Base-by-base conservation (phyloP, 2,888 invertebrate species). In the Altica lythri region DNA sequence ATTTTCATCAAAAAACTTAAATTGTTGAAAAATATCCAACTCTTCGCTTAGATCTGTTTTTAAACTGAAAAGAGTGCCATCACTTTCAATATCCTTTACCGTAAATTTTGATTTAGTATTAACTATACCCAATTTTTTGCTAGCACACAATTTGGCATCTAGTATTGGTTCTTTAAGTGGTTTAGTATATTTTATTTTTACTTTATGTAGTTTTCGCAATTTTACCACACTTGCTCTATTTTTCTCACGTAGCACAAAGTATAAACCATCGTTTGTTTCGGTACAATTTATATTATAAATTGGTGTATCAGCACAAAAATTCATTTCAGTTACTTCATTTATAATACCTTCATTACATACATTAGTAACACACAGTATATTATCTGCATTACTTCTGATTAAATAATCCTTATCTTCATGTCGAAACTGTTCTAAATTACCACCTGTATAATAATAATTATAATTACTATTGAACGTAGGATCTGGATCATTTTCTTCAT, bases 371-470 rank as follows among this genome's bases (percentile, higher is more conserved):
- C 46, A 48, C 17, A 66, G 34, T 35, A 25, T 55, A 30, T 57
- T 59, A 46, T 63, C 47, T 10, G 22, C 45, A 51, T 55, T 55
- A 19, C 60, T 56, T 38, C 61, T 43, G 12, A 65, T 55, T 18
- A 68, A 55, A 53, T 62, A 65, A 4, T 54, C 53, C 10, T 38
- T 19, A 16, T 49, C 37, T 47, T 58, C 47, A 4, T 61, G 40
- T 19, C 37, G 30, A 19, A 64, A 42, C 32, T 52, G 40, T 37
- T 62, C 65, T 42, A 68, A 57, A 37, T 57, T 42, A 22, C 65
- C 66, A 34, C 59, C 63, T 4, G 62, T 62, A 48, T 59, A 65
- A 40, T 62, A 64, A 34, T 52, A 51, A 48, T 65, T 64, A 37
- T 62, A 65, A 45, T 64, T 61, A 37, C 52, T 47, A 10, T 51